These are phyloP conservation scores for Triplophysa tibetana DNA, from an alignment of 2,113 vertebrate species.

Conservation along the genomic window DNA sequence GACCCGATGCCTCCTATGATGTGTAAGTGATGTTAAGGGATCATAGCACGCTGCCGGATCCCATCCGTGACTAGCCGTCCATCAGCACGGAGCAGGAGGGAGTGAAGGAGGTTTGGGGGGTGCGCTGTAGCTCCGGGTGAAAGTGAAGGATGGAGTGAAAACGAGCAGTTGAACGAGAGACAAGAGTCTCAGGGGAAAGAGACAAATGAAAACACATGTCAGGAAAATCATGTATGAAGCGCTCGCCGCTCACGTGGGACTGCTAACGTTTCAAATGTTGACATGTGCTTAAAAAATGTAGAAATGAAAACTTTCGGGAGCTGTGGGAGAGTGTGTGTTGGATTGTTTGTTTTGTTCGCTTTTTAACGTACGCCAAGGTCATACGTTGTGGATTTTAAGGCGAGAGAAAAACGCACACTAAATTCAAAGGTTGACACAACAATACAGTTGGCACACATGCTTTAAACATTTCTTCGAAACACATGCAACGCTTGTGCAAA, in stretches of 20 bases:
- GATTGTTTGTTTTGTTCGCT: background rate
- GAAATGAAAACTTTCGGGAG: constrained; percentile 8
- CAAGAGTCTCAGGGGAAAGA: background rate
- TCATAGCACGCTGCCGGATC: background rate
- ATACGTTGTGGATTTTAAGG: background rate
- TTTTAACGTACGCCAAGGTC: constrained; percentile 15
- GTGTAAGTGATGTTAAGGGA: constrained; percentile 4
- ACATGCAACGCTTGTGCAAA: too few species aligned
- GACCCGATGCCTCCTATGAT: background rate
- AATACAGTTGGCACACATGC: background rate
- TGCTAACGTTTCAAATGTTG: background rate
- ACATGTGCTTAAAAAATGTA: background rate
- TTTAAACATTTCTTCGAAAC: background rate
- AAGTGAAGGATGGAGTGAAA: constrained; percentile 37
- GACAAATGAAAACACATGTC: constrained; percentile 35
- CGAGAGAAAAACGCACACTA: background rate
- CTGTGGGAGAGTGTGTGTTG: background rate
- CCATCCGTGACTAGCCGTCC: constrained; percentile 16
- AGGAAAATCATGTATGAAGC: background rate
- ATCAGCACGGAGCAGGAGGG: background rate
- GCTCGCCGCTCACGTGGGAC: constrained; percentile 1
- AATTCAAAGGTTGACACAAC: constrained; percentile 8
- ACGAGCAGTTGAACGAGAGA: constrained; percentile 15
- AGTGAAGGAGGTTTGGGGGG: background rate
- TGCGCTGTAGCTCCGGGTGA: constrained; percentile 17